These are phyloP conservation scores for Watsonalla binaria DNA, from an alignment of 2,888 invertebrate genomes.

Conservation along the genomic window DNA sequence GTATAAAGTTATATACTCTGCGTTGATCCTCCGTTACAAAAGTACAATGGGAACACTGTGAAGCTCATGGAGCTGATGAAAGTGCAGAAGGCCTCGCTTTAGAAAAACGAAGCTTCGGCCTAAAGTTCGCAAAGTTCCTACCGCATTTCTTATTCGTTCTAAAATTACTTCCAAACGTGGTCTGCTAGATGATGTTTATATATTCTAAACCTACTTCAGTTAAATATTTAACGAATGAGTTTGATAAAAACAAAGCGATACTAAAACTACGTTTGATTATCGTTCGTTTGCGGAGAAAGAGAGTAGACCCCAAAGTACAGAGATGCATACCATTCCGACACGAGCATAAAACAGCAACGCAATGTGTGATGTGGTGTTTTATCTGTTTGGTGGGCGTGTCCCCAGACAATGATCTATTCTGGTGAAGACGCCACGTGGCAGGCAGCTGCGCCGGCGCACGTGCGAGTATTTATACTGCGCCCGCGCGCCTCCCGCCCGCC, in stretches of 20 bases:
- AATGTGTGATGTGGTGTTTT: constrained; percentile 75
- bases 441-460: constrained; percentile 74
- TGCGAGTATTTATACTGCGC: constrained; percentile 69
- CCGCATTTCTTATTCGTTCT: too few species aligned
- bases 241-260: too few species aligned
- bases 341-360: constrained; percentile 40
- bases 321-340: constrained; percentile 22
- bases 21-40: neutral
- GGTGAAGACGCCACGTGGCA: constrained; percentile 72
- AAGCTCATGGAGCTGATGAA: constrained; percentile 15
- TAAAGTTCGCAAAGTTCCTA: too few species aligned
- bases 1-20: neutral
- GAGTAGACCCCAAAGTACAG: constrained; percentile 23
- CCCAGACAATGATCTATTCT: constrained; percentile 76
- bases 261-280: too few species aligned
- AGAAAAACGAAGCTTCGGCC: too few species aligned
- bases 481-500: constrained; percentile 41
- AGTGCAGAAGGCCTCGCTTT: constrained; percentile 17
- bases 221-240: too few species aligned
- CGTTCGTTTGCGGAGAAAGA: too few species aligned
- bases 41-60: neutral
- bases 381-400: constrained; percentile 70
- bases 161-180: too few species aligned
- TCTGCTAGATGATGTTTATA: too few species aligned
- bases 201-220: too few species aligned